Evolutionary conservation across 1,140 invertebrate species (phyloP).

Genomic region (Zaprionus lachaisei): DNA sequence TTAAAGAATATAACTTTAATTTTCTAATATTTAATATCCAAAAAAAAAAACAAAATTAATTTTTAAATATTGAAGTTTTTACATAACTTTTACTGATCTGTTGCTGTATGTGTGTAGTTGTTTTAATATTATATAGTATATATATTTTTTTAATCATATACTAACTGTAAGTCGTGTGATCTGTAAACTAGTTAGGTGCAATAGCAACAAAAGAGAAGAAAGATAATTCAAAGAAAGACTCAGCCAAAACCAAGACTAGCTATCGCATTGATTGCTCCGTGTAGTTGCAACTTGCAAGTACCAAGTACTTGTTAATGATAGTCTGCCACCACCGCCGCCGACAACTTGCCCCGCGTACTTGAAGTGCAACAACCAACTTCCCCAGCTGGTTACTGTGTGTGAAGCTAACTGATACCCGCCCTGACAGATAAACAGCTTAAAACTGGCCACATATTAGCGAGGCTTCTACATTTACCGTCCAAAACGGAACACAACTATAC

Average conservation of each 20-base stretch:
- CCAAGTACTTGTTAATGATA: constrained; percentile 20
- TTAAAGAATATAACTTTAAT: too few relatives aligned
- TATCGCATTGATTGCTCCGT: constrained; percentile 35
- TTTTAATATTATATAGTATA: constrained; percentile 12
- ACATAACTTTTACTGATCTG: constrained; percentile 19
- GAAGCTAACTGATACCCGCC: constrained; percentile 1
- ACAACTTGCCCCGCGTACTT: constrained; percentile 40
- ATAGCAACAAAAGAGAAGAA: constrained; percentile 17
- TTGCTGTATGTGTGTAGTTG: constrained; percentile 32
- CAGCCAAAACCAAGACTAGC: constrained; percentile 49
- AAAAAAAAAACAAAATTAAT: too few relatives aligned
- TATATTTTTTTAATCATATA: constrained; percentile 28
- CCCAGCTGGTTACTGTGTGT: constrained; percentile 43
- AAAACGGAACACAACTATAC: constrained; percentile 52
- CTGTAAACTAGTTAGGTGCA: constrained; percentile 43
- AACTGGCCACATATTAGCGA: constrained; percentile 24
- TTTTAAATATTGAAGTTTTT: neutral
- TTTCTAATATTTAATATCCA: too few relatives aligned
- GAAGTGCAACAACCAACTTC: constrained; percentile 42
- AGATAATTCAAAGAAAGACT: constrained; percentile 47
- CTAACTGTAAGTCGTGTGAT: constrained; percentile 52
- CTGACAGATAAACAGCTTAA: constrained; percentile 13
- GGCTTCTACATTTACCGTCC: constrained; percentile 68
- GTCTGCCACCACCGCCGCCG: constrained; percentile 19
- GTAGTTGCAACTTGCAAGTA: constrained; percentile 28